Conservation (phyloP, 2,113 vertebrate genomes). For the Prunella fulvescens region DNA sequence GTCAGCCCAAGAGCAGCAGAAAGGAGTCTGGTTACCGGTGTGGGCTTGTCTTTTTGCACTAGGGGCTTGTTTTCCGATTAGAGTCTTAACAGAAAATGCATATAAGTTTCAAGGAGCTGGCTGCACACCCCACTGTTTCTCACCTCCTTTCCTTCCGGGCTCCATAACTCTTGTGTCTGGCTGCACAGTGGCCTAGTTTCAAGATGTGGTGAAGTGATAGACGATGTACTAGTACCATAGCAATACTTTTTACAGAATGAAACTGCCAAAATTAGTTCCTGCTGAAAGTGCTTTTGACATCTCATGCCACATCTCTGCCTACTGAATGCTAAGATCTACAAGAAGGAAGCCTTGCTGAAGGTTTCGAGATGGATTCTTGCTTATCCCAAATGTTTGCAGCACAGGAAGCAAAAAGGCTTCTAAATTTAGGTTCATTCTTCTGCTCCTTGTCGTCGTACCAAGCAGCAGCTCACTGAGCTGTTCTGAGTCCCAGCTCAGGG, state of each 20-base stretch:
- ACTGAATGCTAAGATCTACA: neutral
- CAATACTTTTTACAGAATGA: neutral
- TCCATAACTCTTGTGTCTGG: neutral
- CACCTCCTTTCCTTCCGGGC: neutral
- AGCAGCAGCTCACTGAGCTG: neutral
- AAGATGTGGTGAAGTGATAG: neutral
- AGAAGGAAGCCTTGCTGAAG: neutral
- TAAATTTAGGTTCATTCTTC: neutral
- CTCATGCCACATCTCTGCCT: neutral
- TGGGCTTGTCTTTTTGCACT: neutral
- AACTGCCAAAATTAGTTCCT: constrained; percentile 1
- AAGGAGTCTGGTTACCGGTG: neutral
- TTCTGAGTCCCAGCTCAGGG: neutral
- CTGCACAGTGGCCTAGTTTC: constrained; percentile 22
- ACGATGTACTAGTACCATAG: neutral
- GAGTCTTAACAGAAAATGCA: neutral
- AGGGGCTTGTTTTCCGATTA: neutral
- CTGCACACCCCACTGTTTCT: neutral
- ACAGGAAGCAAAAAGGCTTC: neutral
- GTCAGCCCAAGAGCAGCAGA: neutral
- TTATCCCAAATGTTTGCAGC: neutral
- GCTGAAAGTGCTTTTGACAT: neutral
- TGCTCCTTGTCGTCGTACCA: neutral
- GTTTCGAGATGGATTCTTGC: neutral
- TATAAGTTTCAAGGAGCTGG: neutral